Conservation (phyloP, 2,113 vertebrate species). For the Anolis carolinensis region DNA sequence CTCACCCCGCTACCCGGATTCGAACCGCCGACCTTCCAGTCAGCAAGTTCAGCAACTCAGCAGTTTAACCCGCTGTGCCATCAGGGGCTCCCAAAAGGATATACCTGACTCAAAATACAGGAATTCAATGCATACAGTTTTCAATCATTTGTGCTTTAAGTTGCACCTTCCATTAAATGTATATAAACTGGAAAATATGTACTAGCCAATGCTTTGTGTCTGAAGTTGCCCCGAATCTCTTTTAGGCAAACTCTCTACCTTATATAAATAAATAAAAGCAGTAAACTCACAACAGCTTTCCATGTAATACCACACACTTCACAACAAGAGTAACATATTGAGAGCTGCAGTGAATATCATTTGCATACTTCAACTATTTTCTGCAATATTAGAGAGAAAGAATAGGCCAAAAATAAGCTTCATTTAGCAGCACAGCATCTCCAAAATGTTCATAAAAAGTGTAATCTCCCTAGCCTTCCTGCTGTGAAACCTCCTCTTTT, state of each 20-base stretch:
- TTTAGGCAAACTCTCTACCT: neutral
- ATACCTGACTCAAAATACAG: neutral
- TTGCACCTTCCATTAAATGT: neutral
- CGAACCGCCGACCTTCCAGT: too few species aligned
- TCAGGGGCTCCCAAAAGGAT: neutral
- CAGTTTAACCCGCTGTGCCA: too few species aligned
- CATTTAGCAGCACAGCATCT: neutral
- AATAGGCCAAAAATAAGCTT: neutral
- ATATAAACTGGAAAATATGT: neutral
- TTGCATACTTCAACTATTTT: constrained; percentile 13
- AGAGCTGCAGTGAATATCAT: neutral
- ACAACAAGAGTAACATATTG: constrained; percentile 19
- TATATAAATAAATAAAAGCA: neutral
- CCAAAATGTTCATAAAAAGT: neutral
- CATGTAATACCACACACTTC: neutral
- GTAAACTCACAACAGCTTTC: neutral
- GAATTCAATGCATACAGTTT: neutral
- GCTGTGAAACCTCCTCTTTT: neutral
- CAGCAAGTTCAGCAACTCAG: too few species aligned
- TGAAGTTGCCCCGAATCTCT: neutral
- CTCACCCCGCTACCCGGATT: too few species aligned
- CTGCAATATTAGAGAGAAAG: neutral
- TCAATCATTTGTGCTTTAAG: neutral
- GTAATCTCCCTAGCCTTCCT: neutral
- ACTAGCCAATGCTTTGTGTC: neutral